phyloP scores from a whole-genome alignment of 2,113 vertebrate genomes.

The Hemicordylus capensis region DNA sequence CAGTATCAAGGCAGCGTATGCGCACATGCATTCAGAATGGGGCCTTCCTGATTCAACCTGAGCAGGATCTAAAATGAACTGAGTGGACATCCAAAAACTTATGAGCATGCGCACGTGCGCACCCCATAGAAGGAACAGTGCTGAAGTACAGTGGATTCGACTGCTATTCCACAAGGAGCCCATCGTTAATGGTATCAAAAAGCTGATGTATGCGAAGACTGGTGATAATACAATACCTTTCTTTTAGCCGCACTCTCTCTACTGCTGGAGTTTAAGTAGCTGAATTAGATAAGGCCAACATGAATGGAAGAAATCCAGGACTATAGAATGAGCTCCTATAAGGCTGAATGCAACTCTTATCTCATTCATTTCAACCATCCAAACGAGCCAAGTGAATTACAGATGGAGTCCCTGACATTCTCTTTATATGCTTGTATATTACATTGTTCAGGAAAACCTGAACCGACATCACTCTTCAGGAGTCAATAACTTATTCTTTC shows the following conservation, averaged over 20 bases:
- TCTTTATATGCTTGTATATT: slow-evolving; percentile 17
- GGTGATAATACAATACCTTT: not conserved
- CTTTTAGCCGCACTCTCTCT: not conserved
- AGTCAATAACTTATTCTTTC: slow-evolving; percentile 86
- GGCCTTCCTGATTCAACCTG: too few species aligned
- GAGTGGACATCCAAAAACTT: too few species aligned
- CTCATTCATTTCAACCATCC: slow-evolving; percentile 6
- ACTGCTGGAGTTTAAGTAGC: not conserved
- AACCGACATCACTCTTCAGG: slow-evolving; percentile 64
- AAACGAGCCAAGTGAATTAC: not conserved
- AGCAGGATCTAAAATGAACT: too few species aligned
- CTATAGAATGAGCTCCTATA: not conserved
- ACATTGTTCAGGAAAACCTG: slow-evolving; percentile 44
- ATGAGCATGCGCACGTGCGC: too few species aligned
- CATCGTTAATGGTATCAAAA: too few species aligned
- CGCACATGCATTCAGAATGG: too few species aligned
- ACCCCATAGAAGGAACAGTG: too few species aligned
- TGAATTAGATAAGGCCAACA: not conserved
- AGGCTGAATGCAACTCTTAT: not conserved
- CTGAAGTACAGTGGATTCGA: too few species aligned
- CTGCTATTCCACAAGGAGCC: too few species aligned
- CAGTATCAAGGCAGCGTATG: too few species aligned
- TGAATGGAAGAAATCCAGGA: not conserved
- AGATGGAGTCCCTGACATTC: not conserved
- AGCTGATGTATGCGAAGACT: too few species aligned